phyloP scores from a whole-genome alignment of 1,140 invertebrate genomes.

The Hycleus phaleratus region DNA sequence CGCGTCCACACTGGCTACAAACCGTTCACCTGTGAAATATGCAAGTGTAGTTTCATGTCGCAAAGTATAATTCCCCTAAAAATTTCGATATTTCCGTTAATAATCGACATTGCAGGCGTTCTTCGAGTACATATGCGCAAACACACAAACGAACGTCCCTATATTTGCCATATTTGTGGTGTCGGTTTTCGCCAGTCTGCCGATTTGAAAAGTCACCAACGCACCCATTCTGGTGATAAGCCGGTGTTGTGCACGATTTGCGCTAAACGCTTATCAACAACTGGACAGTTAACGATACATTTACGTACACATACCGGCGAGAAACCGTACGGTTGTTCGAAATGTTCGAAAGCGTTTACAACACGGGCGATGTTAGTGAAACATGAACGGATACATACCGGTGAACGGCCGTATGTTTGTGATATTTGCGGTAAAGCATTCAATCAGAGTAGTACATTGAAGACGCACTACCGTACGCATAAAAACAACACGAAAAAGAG shows the following conservation, averaged over 20 bases:
- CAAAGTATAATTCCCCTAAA: conserved; percentile 7
- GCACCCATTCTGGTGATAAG: conserved; percentile 19
- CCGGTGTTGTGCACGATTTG: conserved; percentile 21
- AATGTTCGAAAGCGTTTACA: conserved; percentile 19
- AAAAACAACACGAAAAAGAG: conserved; percentile 3
- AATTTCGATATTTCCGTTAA: not conserved
- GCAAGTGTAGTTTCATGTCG: conserved; percentile 17
- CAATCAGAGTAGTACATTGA: conserved; percentile 23
- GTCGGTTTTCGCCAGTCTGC: conserved; percentile 46
- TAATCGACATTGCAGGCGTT: conserved; percentile 9
- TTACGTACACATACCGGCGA: conserved; percentile 25
- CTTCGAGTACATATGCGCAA: conserved; percentile 36
- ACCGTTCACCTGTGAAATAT: conserved; percentile 21
- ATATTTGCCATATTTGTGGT: conserved; percentile 49
- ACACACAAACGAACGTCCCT: conserved; percentile 55
- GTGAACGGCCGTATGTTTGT: conserved; percentile 23
- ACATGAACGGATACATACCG: conserved; percentile 23
- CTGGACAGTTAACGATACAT: conserved; percentile 23
- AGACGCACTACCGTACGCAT: conserved; percentile 18
- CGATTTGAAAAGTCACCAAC: conserved; percentile 22
- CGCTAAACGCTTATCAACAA: conserved; percentile 23
- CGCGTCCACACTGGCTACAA: conserved; percentile 53
- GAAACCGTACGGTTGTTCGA: conserved; percentile 22
- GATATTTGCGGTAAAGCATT: conserved; percentile 20
- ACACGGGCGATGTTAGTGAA: conserved; percentile 21